These are phyloP conservation scores for Chloroceryle amazona DNA, from an alignment of 2,797 vertebrate genomes.

Conservation along the genomic window DNA sequence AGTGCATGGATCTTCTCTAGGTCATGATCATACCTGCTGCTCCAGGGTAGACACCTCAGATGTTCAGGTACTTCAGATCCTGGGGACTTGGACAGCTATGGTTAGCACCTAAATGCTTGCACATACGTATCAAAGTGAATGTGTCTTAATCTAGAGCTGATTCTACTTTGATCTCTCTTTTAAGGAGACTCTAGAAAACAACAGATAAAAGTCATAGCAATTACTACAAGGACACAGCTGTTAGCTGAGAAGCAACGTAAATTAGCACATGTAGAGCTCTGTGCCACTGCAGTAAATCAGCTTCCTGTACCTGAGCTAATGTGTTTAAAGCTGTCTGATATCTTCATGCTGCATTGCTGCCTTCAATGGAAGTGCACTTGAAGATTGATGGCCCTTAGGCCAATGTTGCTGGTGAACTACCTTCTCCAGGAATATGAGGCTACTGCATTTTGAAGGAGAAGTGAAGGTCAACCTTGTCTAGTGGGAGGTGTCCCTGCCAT, in stretches of 20 bases:
- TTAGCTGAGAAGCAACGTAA: neutral
- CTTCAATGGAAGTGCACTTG: neutral
- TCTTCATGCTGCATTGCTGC: neutral
- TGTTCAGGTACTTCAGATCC: neutral
- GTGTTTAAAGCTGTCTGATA: neutral
- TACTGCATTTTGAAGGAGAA: neutral
- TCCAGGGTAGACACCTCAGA: neutral
- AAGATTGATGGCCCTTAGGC: neutral
- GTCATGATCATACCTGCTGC: neutral
- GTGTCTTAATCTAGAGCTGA: neutral
- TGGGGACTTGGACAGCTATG: neutral
- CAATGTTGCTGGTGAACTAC: neutral
- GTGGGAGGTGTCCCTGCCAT: no score
- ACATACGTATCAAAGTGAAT: neutral
- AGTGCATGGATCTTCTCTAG: neutral
- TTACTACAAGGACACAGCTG: constrained; percentile 48
- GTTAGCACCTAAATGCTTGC: neutral
- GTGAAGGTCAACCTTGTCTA: neutral
- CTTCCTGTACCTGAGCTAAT: neutral
- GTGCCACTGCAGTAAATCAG: constrained; percentile 10
- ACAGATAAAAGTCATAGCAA: neutral
- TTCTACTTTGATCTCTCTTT: neutral
- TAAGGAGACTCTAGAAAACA: neutral
- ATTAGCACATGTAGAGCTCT: neutral
- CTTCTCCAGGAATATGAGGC: neutral